phyloP scores from a whole-genome alignment of 1,140 invertebrate species.

The Drosophila truncata region DNA sequence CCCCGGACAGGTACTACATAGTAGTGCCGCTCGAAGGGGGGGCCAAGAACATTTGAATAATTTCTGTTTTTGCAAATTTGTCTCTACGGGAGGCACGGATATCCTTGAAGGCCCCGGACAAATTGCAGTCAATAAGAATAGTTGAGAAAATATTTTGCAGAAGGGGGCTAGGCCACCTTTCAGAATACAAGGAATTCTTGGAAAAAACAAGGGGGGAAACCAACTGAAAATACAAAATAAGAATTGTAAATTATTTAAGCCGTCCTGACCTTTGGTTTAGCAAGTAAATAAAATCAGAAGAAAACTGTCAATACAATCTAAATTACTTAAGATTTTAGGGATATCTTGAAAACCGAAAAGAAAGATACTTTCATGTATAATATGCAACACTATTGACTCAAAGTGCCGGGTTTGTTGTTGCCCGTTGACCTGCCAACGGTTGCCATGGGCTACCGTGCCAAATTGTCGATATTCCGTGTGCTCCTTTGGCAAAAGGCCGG shows the following conservation, averaged over 20 bases:
- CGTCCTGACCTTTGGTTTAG: neutral
- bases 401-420: slow-evolving; percentile 52
- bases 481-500: slow-evolving; percentile 38
- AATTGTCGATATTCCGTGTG: slow-evolving; percentile 75
- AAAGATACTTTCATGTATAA: neutral
- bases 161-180: neutral
- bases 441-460: slow-evolving; percentile 76
- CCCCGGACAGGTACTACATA: neutral
- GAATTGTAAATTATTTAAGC: neutral
- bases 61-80: slow-evolving; percentile 62
- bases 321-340: neutral
- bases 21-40: slow-evolving; percentile 6
- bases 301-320: neutral
- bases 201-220: neutral
- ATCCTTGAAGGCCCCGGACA: slow-evolving; percentile 67
- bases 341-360: neutral
- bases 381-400: slow-evolving; percentile 23
- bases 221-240: neutral
- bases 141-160: slow-evolving; percentile 17
- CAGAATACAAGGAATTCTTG: slow-evolving; percentile 7
- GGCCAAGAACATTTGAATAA: slow-evolving; percentile 66
- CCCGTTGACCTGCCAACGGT: slow-evolving; percentile 75
- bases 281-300: neutral
- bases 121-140: slow-evolving; percentile 66
- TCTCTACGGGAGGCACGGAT: slow-evolving; percentile 35